Conservation (phyloP, 1,140 invertebrate species). For the Lutraria rhynchaena region DNA sequence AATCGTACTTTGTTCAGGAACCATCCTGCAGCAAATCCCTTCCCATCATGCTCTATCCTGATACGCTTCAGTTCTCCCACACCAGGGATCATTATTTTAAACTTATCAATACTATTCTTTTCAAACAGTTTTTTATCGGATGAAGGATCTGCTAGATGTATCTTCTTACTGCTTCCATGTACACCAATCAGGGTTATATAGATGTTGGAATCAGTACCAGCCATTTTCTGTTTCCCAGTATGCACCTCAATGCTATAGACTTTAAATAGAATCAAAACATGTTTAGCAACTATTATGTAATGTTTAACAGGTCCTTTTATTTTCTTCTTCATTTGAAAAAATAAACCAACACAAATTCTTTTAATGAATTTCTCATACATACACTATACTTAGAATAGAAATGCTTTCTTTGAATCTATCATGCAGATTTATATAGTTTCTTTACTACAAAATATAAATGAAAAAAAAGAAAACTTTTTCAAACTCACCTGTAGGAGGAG, state of each 20-base stretch:
- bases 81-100: constrained; percentile 62
- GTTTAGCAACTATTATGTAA: too few relatives aligned
- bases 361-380: too few relatives aligned
- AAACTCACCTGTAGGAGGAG: constrained; percentile 36
- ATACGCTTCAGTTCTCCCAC: constrained; percentile 79
- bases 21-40: constrained; percentile 69
- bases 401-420: too few relatives aligned
- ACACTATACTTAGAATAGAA: too few relatives aligned
- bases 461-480: not conserved
- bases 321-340: too few relatives aligned
- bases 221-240: constrained; percentile 72
- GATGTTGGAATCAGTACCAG: constrained; percentile 78
- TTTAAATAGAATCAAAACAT: constrained; percentile 42
- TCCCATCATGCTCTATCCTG: constrained; percentile 74
- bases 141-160: constrained; percentile 67
- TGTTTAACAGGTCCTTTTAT: too few relatives aligned
- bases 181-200: constrained; percentile 74
- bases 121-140: constrained; percentile 74
- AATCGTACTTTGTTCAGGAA: constrained; percentile 71
- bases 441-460: too few relatives aligned
- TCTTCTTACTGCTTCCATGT: constrained; percentile 68
- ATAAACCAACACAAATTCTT: too few relatives aligned
- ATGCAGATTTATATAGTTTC: too few relatives aligned
- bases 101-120: constrained; percentile 62
- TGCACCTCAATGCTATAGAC: constrained; percentile 70